Base-by-base conservation (phyloP, 2,888 invertebrate species). In the Rhamnusium bicolor region DNA sequence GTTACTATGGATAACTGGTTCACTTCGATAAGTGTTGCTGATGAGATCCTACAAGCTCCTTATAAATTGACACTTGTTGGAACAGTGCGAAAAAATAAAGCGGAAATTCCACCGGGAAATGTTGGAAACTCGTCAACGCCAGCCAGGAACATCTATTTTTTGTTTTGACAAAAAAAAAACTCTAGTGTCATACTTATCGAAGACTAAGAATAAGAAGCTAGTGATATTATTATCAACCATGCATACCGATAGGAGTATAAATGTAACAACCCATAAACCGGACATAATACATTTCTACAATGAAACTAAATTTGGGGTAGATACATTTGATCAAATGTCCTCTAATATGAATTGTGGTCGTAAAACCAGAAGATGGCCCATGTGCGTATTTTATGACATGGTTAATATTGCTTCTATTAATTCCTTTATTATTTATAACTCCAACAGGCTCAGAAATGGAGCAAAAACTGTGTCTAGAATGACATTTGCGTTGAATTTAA, bases 1-100 rank as follows among this genome's bases (percentile, higher is more conserved):
- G 72, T 81, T 19, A 32, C 32, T 8, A 32, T 32, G 32, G 32
- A 32, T 32, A 32, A 32, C 8, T 32, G 32, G 32, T 32, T 85
- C 67, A 84, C 85, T 10, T 85, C 83, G 24, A 79, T 85, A 27
- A 72, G 80, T 18, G 67, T 85, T n/a, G 84, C 82, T 6, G 81
- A 83, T 71, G 67, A 75, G 14, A 63, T 85, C 58, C 76, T 84
- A 49, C 67, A 80, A 72, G 73, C 80, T 58, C 85, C 84, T 29
- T 85, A 85, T 69, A 84, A 83, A 73, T 69, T 85, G 56, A 85
- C 83, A 8, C 62, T 85, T 18, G 76, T 84, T 29, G 84, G 84
- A 18, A 86, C 86, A 53, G 46, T 85, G 62, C 61, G 84, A 66
- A 77, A 81, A 67, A 85, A 85, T 77, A 85, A 85, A 77, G 69